phyloP scores from a whole-genome alignment of 2,797 vertebrate species.

The Pogonophryne albipinna region DNA sequence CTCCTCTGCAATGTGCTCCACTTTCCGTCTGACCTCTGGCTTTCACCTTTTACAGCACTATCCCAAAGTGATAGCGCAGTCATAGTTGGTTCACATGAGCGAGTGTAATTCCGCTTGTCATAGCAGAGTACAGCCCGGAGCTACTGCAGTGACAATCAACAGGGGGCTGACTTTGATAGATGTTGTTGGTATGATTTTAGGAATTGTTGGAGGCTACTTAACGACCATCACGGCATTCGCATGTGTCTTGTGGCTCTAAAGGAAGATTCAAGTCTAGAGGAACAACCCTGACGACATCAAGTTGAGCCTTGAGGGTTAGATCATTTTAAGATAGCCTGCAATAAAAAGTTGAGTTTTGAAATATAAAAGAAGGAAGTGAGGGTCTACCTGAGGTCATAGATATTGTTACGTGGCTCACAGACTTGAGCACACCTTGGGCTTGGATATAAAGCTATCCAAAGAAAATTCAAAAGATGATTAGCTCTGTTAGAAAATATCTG shows the following conservation, averaged over 20 bases:
- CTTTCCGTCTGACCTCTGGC: conserved; percentile 5
- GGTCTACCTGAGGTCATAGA: no score
- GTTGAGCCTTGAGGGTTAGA: no score
- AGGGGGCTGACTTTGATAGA: conserved; percentile 2
- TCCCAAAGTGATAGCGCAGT: conserved; percentile 31
- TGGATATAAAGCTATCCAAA: no score
- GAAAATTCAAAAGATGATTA: no score
- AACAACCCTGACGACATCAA: no score
- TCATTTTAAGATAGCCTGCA: no score
- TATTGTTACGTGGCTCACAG: no score
- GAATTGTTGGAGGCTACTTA: neutral
- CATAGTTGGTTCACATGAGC: conserved; percentile 18
- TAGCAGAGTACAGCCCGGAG: conserved; percentile 11
- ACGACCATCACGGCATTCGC: neutral
- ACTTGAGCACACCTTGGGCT: no score
- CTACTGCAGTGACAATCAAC: neutral
- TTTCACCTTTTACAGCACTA: conserved; percentile 5
- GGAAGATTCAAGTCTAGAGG: neutral
- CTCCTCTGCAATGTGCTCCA: neutral
- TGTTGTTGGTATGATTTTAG: neutral
- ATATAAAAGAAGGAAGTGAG: no score
- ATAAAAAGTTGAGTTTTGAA: no score
- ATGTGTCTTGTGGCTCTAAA: no score
- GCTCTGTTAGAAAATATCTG: no score
- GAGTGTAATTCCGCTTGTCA: conserved; percentile 17